Base-by-base conservation (phyloP, 2,113 vertebrate species). In the Bostrychus sinensis region DNA sequence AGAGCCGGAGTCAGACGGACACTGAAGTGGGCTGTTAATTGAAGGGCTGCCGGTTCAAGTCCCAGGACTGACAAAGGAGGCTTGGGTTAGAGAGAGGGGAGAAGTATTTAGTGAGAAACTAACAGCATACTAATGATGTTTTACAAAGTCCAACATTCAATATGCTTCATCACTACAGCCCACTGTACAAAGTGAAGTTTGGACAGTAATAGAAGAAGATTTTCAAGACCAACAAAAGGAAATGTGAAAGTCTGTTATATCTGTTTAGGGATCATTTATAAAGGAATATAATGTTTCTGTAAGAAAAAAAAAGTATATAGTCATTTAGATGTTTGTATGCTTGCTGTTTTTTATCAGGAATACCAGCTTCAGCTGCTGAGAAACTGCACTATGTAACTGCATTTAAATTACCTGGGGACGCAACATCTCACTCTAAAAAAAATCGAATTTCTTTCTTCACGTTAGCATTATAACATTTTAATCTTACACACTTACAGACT, bases 11-110 rank as follows among this genome's bases (percentile, higher is more conserved):
- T 19, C 67, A 28, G 65, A 28, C 56, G 75, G 84, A 68, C 81
- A 76, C 62, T 69, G 56, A 56, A 55, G 59, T 11, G 37, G 63
- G 53, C 39, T 12, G 66, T 46, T 88, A 86, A 89, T 89, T 88
- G 84, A 84, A 88, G 84, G 84, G 81, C 80, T 75, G 69, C 60
- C n/a, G 75, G 88, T 89, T 89, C 82, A 88, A 86, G 83, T 88
- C 84, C 79, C 79, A 65, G 66, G 81, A 83, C 53, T 80, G 59
- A 46, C 12, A 1, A 62, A 54, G 23, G 54, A 36, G 62, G 54
- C 28, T 39, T 16, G 51, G 74, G 61, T 43, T 36, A 26, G 23
- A 64, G 37, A 46, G n/a, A 51, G 55, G 60, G 20, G n/a, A 20
- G 19, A 39, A 34, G 36, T n/a, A 3, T 34, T 19, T 7, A 30